Evolutionary conservation across 2,888 invertebrate species (phyloP).

Genomic region (Lepetodrilus schrolli): DNA sequence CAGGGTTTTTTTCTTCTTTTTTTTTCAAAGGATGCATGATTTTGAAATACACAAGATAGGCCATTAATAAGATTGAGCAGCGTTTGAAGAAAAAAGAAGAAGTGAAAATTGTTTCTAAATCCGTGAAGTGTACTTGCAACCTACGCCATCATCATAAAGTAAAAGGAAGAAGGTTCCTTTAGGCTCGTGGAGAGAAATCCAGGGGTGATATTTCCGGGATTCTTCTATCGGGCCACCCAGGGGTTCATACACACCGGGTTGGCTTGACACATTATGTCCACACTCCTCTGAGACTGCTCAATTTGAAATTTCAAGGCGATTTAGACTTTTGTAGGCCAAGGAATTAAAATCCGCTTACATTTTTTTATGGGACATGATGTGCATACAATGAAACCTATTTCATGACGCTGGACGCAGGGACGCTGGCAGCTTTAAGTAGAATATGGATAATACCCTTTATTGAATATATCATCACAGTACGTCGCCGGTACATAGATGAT

Average conservation of each 20-base stretch:
- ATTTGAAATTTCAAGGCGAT: neutral
- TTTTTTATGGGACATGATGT: neutral
- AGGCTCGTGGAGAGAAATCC: neutral
- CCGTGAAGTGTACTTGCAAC: neutral
- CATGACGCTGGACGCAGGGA: too few relatives aligned
- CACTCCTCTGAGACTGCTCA: neutral
- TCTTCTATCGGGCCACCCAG: neutral
- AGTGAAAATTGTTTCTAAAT: neutral
- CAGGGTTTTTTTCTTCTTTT: too few relatives aligned
- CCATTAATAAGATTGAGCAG: too few relatives aligned
- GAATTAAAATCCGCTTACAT: neutral
- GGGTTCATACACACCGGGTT: neutral
- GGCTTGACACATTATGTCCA: neutral
- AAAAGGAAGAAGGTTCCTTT: neutral
- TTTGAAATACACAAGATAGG: too few relatives aligned
- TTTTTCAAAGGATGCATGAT: too few relatives aligned
- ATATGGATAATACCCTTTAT: too few relatives aligned
- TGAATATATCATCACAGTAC: too few relatives aligned
- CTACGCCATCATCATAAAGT: neutral
- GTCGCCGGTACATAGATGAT: too few relatives aligned
- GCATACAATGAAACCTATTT: neutral
- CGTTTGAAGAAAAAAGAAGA: too few relatives aligned
- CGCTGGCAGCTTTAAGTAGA: too few relatives aligned
- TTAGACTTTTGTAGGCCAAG: neutral
- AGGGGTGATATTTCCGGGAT: neutral